Evolutionary conservation across 2,113 vertebrate genomes (phyloP).

Genomic region (Thinocorus orbignyianus): DNA sequence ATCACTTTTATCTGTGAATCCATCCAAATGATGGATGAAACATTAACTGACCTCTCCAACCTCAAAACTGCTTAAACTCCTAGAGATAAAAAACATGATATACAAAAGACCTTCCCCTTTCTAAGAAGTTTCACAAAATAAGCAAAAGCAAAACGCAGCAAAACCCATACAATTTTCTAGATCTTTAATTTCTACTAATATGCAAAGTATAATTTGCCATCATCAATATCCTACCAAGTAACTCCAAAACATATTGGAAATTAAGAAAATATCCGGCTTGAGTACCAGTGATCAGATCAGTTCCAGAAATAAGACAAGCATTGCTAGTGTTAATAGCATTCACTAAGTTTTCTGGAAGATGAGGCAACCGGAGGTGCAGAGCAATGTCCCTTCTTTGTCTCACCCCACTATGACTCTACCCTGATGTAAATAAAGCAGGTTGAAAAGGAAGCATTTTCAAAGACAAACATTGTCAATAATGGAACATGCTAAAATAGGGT

Average conservation of each 20-base stretch:
- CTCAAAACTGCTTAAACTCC: neutral
- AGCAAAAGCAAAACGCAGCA: neutral
- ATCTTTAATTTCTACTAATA: neutral
- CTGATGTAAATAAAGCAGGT: neutral
- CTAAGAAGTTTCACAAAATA: neutral
- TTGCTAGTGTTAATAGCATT: neutral
- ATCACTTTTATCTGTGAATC: neutral
- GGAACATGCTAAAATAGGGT: neutral
- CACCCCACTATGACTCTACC: neutral
- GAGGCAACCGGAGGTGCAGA: neutral
- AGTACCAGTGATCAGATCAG: neutral
- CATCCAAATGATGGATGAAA: neutral
- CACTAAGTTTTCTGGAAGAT: neutral
- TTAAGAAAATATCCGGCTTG: neutral
- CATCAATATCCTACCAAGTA: neutral
- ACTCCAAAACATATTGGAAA: neutral
- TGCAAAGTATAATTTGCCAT: neutral
- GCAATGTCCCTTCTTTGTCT: neutral
- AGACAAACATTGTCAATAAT: neutral
- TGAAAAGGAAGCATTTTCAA: neutral
- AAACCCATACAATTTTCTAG: neutral
- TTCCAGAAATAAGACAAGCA: neutral
- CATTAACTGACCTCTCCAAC: neutral
- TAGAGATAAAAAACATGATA: neutral
- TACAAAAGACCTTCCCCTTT: neutral